A percentile compares a stretch with the other conserved stretches of the same genome.
These are phyloP conservation scores for Tolmerus cingulatus DNA, from an alignment of 2,888 invertebrate species.

Conservation along the genomic window DNA sequence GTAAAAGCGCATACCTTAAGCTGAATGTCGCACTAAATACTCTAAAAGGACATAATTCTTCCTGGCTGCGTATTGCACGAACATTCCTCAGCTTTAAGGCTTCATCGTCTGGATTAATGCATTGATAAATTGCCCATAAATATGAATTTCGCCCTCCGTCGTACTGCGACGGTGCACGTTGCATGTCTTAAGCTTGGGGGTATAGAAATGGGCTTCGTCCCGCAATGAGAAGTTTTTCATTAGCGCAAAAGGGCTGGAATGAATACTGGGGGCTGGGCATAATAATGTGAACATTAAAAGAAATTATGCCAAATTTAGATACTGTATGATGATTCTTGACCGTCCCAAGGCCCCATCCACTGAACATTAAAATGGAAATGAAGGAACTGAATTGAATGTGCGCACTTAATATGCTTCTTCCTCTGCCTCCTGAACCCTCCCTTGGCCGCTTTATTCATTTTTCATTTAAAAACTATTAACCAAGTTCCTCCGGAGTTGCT, in stretches of 20 bases:
- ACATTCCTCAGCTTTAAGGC: neutral
- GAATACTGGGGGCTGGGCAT: neutral
- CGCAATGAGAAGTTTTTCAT: neutral
- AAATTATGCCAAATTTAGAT: neutral
- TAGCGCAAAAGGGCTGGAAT: neutral
- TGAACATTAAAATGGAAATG: neutral
- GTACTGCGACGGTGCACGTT: neutral
- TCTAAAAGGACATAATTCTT: neutral
- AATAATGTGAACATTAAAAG: neutral
- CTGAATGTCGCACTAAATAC: neutral
- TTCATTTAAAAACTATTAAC: slow-evolving; percentile 30
- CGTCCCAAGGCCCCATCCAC: neutral
- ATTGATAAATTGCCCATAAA: neutral
- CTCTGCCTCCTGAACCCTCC: neutral
- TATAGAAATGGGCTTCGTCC: neutral
- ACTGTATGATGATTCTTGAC: neutral
- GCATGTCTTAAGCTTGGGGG: neutral
- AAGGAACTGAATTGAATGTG: neutral
- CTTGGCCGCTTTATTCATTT: neutral
- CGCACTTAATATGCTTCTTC: neutral
- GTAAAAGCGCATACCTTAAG: neutral
- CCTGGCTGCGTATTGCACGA: neutral
- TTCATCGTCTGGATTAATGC: neutral
- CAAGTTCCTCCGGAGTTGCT: slow-evolving; percentile 5
- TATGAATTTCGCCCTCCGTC: neutral